Base-by-base conservation (phyloP, 2,888 invertebrate species). In the Sminthurinus aureus region DNA sequence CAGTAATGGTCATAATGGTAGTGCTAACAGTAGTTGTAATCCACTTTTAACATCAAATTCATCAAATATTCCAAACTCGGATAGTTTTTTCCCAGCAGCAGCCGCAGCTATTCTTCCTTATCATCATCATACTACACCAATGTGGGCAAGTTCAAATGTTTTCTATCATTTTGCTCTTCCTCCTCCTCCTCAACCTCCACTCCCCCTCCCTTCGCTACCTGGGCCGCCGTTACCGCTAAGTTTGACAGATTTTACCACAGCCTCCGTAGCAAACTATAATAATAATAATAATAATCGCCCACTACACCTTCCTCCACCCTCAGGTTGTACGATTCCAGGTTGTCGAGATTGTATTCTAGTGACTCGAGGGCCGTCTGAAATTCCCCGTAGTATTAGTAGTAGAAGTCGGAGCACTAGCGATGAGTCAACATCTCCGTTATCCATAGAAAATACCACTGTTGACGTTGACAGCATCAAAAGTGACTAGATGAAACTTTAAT, bases 161-260 rank as follows among this genome's bases (percentile, higher is more conserved):
- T 88, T 88, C 69, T 88, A 88, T 69, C 88, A 88, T 75, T 88
- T 88, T 85, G 87, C 87, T 22, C 85, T 88, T 0, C 87, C 88
- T 18, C 87, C 84, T 15, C 79, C 74, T n/a, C 85, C 87, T 0
- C 87, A 87, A 20, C 87, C 84, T 15, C 79, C 67, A 24, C 38
- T 38, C 38, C 83, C 86, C 9, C 77, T 20, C 9, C 80, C 87
- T 24, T 84, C 85, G 12, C 11, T 78, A 3, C 3, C 79, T 13
- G 66, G 38, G 2, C 64, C 86, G n/a, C 69, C 81, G 0, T 76
- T 2, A 15, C 1, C 1, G 0, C 2, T 58, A 18, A 51, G 50
- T 26, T 52, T 82, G 20, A 4, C 75, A 15, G 81, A 82, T 66
- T 64, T 76, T 18, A 51, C 77, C 18, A 3, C 78, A 78, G 67